Base-by-base conservation (phyloP, 2,888 invertebrate species). In the Hyposoter didymator region DNA sequence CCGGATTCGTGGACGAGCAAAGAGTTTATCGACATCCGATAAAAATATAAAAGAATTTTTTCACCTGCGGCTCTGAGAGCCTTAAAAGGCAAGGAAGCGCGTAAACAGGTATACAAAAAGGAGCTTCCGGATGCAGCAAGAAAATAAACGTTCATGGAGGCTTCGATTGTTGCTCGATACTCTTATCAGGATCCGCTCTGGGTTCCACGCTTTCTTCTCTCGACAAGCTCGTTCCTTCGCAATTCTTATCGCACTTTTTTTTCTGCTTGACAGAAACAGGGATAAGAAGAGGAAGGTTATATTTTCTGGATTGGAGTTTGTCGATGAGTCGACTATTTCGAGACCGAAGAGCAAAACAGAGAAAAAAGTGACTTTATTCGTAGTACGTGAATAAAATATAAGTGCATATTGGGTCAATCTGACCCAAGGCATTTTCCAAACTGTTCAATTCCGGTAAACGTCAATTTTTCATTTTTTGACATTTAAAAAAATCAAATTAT, bases 351-450 rank as follows among this genome's bases (percentile, higher is more conserved):
- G 72, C 64, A 49, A 35, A 35, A 22, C 2, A 10, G 19, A 43
- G 62, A 62, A 62, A 62, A 62, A 79, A 64, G 72, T 72, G 72
- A 79, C 62, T 35, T 32, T 43, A 17, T 45, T 64, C 47, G 28
- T 49, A 4, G 19, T 70, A 19, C 10, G 14, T 19, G 28, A 35
- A 62, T 17, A 28, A 43, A 55, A 5, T 74, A 35, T 35, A 35
- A 35, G 4, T 35, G 35, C 8, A 45, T 10, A 22, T 28, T 74
- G 45, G 8, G 39, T 39, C 39, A 45, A 45, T 62, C n/a, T 59
- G 6, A 59, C 59, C 0, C 5, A 52, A 19, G 7, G 49, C 7
- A 1, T n/a, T 52, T 6, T 19, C 7, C 49, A 52, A n/a, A 6
- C 10, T 10, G 39, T 39, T 10, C 0, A 10, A 35, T 35, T 35